Evolutionary conservation across 2,797 vertebrate genomes (phyloP), one percentile per base, ranked within the genome.

Genomic region (Mastacembelus armatus): DNA sequence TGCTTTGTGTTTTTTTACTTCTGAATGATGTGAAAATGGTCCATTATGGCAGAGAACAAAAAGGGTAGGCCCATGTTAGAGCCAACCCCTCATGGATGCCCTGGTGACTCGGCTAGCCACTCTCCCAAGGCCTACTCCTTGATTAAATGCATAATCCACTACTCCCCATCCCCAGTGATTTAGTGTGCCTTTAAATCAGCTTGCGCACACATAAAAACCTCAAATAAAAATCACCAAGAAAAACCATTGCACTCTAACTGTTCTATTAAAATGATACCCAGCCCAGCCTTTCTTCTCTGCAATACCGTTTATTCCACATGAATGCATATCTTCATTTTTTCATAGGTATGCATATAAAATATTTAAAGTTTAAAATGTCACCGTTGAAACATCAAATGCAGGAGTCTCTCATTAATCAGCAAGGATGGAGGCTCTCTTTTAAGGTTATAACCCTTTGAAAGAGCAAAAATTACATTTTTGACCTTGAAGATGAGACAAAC

Each of bases 401-500:
- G 77, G 87, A 92, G 92, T 91, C 93, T 91, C 89, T 94, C 92
- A 94, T 95, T 95, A 94, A 94, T 94, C 93, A 95, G 92, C 89
- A 66, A 75, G 93, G 94, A 93, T 92, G 91, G 93, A 92, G 90
- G 91, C 91, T 93, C 91, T 93, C 94, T 94, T 94, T 94, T 95
- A 93, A 95, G 93, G 94, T 94, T 95, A 94, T 95, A 95, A 94
- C 94, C 94, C 93, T 95, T 95, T 95, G 93, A 95, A 95, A 94
- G 94, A 94, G 93, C 94, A 95, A 95, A 94, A 94, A 95, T 95
- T 94, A 94, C 93, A 94, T 94, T 94, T 95, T 94, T 95, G 93
- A 95, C 94, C 94, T 95, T 95, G 93, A 95, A 94, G 94, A 95
- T 95, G 94, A 95, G 93, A 95, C 93, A 95, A 94, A 94, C 93